phyloP scores from a whole-genome alignment of 2,888 invertebrate species.

The Tholera decimalis region DNA sequence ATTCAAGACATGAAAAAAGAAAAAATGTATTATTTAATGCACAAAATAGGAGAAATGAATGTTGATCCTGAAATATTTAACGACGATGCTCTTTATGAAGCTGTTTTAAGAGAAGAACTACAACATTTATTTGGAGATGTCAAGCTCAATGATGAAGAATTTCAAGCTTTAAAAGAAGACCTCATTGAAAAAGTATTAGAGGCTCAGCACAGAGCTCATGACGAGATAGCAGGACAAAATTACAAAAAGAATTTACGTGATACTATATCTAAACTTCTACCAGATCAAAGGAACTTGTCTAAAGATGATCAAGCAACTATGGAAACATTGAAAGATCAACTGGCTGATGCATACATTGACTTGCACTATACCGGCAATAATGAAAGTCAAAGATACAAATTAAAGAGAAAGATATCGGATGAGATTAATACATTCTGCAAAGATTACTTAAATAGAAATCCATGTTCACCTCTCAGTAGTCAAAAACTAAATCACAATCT shows the following conservation, averaged over 20 bases:
- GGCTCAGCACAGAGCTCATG: constrained; percentile 65
- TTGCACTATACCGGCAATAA: constrained; percentile 71
- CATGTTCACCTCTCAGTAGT: constrained; percentile 66
- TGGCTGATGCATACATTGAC: constrained; percentile 80
- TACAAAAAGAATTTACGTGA: constrained; percentile 77
- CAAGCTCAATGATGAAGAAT: constrained; percentile 54
- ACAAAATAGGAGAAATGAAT: constrained; percentile 75
- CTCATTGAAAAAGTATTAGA: constrained; percentile 68
- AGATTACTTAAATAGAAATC: constrained; percentile 71
- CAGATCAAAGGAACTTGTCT: constrained; percentile 59
- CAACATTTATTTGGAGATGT: constrained; percentile 66
- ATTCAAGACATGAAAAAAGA: constrained; percentile 68
- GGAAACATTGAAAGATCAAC: constrained; percentile 75
- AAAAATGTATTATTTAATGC: constrained; percentile 66
- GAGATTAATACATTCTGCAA: constrained; percentile 75
- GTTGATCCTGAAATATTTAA: constrained; percentile 74
- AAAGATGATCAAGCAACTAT: constrained; percentile 72
- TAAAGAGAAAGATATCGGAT: constrained; percentile 71
- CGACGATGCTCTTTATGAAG: constrained; percentile 73
- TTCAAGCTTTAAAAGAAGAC: constrained; percentile 62
- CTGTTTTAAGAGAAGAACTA: constrained; percentile 73
- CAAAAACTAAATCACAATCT: constrained; percentile 71
- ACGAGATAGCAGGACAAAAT: constrained; percentile 68
- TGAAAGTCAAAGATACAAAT: constrained; percentile 64
- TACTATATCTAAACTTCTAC: constrained; percentile 72